Conservation (phyloP, 2,113 vertebrate genomes). For the Sprattus sprattus region DNA sequence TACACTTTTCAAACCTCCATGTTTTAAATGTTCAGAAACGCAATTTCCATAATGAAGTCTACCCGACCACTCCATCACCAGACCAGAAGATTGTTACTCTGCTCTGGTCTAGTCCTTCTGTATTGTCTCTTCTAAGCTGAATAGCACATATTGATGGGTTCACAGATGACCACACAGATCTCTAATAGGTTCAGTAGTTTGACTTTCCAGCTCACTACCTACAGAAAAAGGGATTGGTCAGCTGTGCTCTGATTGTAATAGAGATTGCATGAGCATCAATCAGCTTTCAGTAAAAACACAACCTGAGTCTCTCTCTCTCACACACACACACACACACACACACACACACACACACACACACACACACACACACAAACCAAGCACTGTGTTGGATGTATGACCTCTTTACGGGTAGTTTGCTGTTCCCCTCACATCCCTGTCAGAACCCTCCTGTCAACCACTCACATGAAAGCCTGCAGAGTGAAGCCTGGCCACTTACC, state of each 20-base stretch:
- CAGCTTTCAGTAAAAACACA: not conserved
- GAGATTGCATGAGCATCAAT: not conserved
- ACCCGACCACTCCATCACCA: too few relatives aligned
- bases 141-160: not conserved
- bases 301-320: not conserved
- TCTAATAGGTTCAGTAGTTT: not conserved
- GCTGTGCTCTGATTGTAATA: not conserved
- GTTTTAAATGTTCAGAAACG: too few relatives aligned
- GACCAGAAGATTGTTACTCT: too few relatives aligned
- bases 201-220: not conserved
- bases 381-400: not conserved
- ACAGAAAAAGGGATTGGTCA: not conserved
- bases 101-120: too few relatives aligned
- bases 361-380: not conserved
- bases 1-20: too few relatives aligned
- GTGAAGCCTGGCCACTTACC: conserved; percentile 22
- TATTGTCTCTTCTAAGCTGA: not conserved
- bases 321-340: too few relatives aligned
- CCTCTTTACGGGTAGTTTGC: not conserved
- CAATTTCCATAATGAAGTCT: too few relatives aligned
- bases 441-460: not conserved
- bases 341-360: not conserved
- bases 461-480: conserved; percentile 6
- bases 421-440: not conserved
- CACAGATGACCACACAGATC: not conserved